Percentiles rank a stretch among this genome's conserved stretches.
Conservation (phyloP, 2,113 vertebrate genomes). For the Micromys minutus region DNA sequence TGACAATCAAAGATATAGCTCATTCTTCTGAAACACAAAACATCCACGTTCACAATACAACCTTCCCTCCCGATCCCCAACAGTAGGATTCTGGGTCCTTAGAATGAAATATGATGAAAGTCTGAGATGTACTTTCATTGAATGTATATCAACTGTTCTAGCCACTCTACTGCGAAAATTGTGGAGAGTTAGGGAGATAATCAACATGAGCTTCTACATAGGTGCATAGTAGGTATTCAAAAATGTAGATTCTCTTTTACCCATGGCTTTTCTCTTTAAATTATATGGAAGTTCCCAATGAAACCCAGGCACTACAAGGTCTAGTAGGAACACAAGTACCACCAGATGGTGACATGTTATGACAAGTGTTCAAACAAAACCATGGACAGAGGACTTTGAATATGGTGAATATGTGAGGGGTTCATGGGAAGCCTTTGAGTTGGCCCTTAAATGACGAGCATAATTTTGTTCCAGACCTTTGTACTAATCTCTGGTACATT, state of each 20-base stretch:
- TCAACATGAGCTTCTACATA: neutral
- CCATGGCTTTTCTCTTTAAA: neutral
- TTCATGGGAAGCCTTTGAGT: neutral
- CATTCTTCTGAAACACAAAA: neutral
- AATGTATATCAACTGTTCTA: neutral
- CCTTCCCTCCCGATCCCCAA: neutral
- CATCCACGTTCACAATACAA: neutral
- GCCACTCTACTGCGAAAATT: neutral
- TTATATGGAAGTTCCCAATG: neutral
- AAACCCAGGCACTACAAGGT: neutral
- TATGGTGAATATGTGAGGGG: accelerated
- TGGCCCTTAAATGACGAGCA: neutral
- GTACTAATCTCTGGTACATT: neutral
- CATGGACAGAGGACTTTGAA: neutral
- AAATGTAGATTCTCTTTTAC: neutral
- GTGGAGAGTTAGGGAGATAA: neutral
- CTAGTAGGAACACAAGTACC: neutral
- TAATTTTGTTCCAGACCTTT: neutral
- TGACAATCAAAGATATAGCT: neutral
- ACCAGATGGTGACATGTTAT: neutral
- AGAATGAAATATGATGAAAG: too few species aligned
- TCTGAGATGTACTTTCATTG: neutral
- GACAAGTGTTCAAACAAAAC: neutral
- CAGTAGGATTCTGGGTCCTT: neutral
- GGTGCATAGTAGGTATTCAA: neutral